Evolutionary conservation across 2,888 invertebrate species (phyloP).

Genomic region (Heteromurus nitidus): DNA sequence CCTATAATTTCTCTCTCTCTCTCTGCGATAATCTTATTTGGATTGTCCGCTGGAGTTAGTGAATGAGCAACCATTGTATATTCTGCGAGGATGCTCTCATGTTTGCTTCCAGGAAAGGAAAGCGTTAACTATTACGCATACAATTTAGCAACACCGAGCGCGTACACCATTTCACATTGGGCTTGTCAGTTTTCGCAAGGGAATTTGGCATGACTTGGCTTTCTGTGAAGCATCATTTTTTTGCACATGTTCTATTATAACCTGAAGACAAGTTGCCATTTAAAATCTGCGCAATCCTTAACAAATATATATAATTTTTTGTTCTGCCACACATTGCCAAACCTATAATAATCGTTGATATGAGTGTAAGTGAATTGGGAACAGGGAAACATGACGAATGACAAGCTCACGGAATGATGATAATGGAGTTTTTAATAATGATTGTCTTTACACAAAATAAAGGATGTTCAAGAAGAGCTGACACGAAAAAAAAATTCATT

Average conservation of each 20-base stretch:
- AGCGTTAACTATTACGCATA: constrained; percentile 51
- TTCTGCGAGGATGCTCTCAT: neutral
- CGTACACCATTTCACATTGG: constrained; percentile 2
- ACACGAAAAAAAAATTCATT: constrained; percentile 14
- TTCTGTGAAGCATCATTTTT: neutral
- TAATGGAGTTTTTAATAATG: constrained; percentile 30
- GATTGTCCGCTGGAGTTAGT: constrained; percentile 9
- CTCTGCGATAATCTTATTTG: constrained; percentile 2
- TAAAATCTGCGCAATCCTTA: too few species aligned
- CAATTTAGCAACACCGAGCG: constrained; percentile 22
- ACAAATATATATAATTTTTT: neutral
- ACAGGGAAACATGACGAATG: too few species aligned
- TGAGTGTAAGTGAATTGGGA: too few species aligned
- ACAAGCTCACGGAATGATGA: constrained; percentile 29
- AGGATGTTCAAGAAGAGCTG: neutral
- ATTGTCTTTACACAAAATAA: neutral
- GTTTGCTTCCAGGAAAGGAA: constrained; percentile 52
- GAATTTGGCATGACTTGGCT: constrained; percentile 20
- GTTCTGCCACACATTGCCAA: too few species aligned
- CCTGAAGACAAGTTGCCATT: too few species aligned
- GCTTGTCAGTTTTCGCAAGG: constrained; percentile 42
- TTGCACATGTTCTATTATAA: too few species aligned
- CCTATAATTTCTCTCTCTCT: neutral
- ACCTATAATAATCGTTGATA: too few species aligned
- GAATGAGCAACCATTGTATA: neutral